A percentile compares a stretch with the other conserved stretches of the same genome.
Conservation (phyloP, 1,140 invertebrate genomes). For the Aporrectodea caliginosa region DNA sequence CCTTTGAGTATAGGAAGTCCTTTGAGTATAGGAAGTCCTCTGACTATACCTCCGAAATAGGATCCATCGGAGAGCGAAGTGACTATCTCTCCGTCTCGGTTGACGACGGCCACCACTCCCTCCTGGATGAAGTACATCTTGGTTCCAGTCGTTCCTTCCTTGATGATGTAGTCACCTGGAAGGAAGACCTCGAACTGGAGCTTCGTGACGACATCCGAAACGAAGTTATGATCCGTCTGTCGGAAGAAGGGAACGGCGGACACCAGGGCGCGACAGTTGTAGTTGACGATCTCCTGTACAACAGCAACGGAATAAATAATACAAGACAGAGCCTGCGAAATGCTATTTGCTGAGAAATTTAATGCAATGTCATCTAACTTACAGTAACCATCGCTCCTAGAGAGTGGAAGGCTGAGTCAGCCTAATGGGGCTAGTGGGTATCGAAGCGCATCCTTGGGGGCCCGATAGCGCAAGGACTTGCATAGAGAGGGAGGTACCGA, state of each 20-base stretch:
- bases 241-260: slow-evolving; percentile 95
- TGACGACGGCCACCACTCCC: slow-evolving; percentile 82
- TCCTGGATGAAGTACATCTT: slow-evolving; percentile 99
- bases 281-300: slow-evolving; percentile 22
- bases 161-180: slow-evolving; percentile 58
- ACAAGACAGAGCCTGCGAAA: too few relatives aligned
- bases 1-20: too few relatives aligned
- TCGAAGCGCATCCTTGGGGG: too few relatives aligned
- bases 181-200: slow-evolving; percentile 96
- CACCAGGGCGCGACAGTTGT: slow-evolving; percentile 79
- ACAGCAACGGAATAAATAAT: background rate
- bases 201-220: slow-evolving; percentile 92
- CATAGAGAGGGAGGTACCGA: too few relatives aligned
- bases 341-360: too few relatives aligned
- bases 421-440: too few relatives aligned
- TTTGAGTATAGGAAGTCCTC: too few relatives aligned
- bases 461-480: too few relatives aligned
- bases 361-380: too few relatives aligned
- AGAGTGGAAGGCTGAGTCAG: too few relatives aligned
- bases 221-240: slow-evolving; percentile 92
- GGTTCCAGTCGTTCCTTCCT: slow-evolving; percentile 76
- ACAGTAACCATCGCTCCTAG: too few relatives aligned
- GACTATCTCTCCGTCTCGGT: slow-evolving; percentile 87
- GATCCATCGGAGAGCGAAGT: slow-evolving; percentile 90
- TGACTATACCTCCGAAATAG: slow-evolving; percentile 85